phyloP scores from a whole-genome alignment of 2,113 vertebrate species.

The Calcarius ornatus region DNA sequence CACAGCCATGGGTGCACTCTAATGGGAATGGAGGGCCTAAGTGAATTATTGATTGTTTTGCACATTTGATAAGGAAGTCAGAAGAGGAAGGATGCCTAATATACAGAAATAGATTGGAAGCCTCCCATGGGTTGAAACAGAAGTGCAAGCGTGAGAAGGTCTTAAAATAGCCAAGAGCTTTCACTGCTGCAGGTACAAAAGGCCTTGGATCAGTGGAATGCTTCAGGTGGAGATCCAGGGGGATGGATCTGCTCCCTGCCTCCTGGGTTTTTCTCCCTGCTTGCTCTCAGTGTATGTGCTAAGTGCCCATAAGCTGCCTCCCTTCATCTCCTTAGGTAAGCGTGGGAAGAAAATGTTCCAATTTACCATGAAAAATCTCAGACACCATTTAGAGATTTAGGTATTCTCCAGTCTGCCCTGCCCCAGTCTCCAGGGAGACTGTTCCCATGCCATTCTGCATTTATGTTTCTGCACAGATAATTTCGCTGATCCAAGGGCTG shows the following conservation, averaged over 20 bases:
- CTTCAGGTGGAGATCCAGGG: background rate
- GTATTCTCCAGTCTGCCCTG: background rate
- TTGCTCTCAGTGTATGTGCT: background rate
- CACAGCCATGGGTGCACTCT: background rate
- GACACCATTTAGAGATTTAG: background rate
- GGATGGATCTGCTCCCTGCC: background rate
- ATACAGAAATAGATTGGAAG: slow-evolving; percentile 31
- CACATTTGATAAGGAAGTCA: background rate
- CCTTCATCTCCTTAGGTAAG: background rate
- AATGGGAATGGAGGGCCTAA: background rate
- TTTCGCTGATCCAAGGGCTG: background rate
- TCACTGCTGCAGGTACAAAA: background rate
- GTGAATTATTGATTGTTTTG: slow-evolving; percentile 50
- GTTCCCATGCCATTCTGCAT: slow-evolving; percentile 3
- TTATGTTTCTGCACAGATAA: background rate
- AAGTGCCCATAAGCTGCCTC: background rate
- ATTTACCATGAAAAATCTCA: background rate
- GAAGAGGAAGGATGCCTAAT: background rate
- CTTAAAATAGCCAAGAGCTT: slow-evolving; percentile 13
- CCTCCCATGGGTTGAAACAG: background rate
- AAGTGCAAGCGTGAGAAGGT: background rate
- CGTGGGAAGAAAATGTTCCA: background rate
- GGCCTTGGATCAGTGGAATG: background rate
- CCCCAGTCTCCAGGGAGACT: slow-evolving; percentile 10
- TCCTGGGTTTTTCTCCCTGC: background rate